These are phyloP conservation scores for Daubentonia madagascariensis DNA, from an alignment of 2,113 vertebrate genomes.

Conservation along the genomic window DNA sequence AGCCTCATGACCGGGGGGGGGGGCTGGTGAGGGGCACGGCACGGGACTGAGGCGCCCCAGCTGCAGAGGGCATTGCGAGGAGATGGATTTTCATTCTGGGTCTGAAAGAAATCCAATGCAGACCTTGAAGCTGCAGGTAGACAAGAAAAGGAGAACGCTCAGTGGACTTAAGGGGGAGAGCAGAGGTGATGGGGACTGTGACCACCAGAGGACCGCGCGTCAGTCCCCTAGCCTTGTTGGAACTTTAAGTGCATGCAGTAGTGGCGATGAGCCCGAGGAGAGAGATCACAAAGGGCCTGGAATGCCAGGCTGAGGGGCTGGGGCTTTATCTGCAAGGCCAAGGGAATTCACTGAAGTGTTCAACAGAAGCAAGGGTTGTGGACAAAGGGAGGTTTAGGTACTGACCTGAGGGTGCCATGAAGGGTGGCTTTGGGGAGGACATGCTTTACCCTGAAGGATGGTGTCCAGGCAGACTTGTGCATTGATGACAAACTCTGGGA, in stretches of 20 bases:
- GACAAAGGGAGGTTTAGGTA: neutral
- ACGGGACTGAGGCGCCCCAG: neutral
- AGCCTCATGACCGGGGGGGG: neutral
- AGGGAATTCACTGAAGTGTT: neutral
- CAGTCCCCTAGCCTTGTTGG: neutral
- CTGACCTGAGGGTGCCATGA: neutral
- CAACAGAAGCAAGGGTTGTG: neutral
- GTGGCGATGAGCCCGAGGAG: neutral
- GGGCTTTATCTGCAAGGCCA: neutral
- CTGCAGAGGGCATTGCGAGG: rapidly evolving
- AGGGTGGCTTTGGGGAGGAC: neutral
- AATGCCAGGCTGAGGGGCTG: neutral
- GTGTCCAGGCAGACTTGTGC: neutral
- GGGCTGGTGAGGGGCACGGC: neutral
- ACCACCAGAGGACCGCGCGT: too few species aligned
- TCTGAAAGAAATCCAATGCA: neutral
- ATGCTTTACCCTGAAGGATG: rapidly evolving
- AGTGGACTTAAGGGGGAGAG: neutral
- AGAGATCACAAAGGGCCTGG: neutral
- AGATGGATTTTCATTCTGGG: neutral
- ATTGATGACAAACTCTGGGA: neutral
- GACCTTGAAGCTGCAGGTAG: neutral
- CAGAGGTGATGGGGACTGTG: neutral
- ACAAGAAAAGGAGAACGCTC: neutral
- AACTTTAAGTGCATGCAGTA: neutral